Evolutionary conservation across 2,888 invertebrate genomes (phyloP).

Genomic region (Melanophora roralis): DNA sequence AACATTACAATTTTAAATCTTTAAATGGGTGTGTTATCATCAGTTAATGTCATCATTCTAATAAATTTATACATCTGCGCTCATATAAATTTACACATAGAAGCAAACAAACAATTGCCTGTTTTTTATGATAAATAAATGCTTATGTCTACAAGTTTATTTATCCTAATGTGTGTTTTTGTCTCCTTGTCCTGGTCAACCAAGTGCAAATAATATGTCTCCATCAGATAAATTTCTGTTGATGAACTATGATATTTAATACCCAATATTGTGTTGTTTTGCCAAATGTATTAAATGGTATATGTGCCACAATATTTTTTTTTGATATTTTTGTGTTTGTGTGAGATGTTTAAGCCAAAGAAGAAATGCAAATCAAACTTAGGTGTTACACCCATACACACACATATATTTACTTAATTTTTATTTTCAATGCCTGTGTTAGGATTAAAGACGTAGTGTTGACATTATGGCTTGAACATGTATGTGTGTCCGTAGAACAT

Average conservation of each 20-base stretch:
- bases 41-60: constrained; percentile 23
- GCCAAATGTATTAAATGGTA: constrained; percentile 24
- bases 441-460: constrained; percentile 40
- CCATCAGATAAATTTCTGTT: constrained; percentile 67
- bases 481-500: neutral
- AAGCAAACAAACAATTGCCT: constrained; percentile 24
- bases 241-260: constrained; percentile 61
- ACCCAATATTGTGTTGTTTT: constrained; percentile 13
- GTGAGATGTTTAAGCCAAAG: too few relatives aligned
- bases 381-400: neutral
- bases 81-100: neutral
- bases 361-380: constrained; percentile 38
- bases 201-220: constrained; percentile 70
- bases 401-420: too few relatives aligned
- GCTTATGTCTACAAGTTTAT: neutral
- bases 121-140: constrained; percentile 29
- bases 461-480: constrained; percentile 42
- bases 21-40: neutral
- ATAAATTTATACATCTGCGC: neutral
- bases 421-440: constrained; percentile 9
- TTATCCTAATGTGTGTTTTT: neutral
- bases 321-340: neutral
- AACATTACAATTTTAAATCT: neutral
- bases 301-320: constrained; percentile 22
- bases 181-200: constrained; percentile 59